Evolutionary conservation across 2,888 invertebrate species (phyloP).

Genomic region (Yponomeuta plumbellus): DNA sequence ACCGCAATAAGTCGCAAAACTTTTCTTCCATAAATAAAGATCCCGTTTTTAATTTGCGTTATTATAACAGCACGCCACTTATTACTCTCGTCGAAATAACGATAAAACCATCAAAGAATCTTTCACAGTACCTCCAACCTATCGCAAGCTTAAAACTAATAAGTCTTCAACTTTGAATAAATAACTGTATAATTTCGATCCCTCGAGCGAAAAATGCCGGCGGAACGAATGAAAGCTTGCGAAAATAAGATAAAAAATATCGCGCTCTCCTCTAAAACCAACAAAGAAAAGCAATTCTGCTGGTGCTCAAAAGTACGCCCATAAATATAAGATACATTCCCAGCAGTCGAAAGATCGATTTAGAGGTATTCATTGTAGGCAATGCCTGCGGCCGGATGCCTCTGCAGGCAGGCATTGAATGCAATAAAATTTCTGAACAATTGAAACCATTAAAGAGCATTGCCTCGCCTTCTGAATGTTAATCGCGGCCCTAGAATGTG

Average conservation of each 20-base stretch:
- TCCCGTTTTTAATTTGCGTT: too few species aligned
- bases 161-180: too few species aligned
- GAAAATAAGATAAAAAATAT: not conserved
- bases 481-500: constrained; percentile 61
- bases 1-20: too few species aligned
- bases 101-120: too few species aligned
- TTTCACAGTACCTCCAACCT: too few species aligned
- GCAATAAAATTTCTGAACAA: constrained; percentile 74
- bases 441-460: constrained; percentile 70
- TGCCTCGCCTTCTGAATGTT: constrained; percentile 57
- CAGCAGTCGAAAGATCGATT: constrained; percentile 25
- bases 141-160: too few species aligned
- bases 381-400: constrained; percentile 42
- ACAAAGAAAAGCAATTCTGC: constrained; percentile 9
- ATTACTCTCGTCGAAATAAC: too few species aligned
- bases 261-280: not conserved
- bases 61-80: too few species aligned
- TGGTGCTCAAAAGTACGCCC: constrained; percentile 13
- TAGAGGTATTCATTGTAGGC: constrained; percentile 35
- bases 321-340: constrained; percentile 17
- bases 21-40: too few species aligned
- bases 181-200: too few species aligned
- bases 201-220: too few species aligned
- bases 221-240: not conserved
- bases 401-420: constrained; percentile 55